These are phyloP conservation scores for Drosophila lutescens DNA, from an alignment of 2,888 invertebrate genomes.

Conservation along the genomic window DNA sequence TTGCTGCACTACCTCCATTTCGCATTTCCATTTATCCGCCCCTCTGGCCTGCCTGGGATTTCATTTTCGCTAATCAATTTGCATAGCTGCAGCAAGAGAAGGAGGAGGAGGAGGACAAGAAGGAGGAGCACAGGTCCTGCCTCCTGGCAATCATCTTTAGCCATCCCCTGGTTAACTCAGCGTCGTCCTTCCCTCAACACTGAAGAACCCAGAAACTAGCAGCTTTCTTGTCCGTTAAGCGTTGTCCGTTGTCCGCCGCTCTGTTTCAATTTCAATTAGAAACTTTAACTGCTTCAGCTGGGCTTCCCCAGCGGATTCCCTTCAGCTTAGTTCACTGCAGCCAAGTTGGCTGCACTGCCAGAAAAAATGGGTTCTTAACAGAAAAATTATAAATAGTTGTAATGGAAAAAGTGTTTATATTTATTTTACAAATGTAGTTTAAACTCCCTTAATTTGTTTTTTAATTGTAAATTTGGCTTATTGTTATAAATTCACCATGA, in stretches of 20 bases:
- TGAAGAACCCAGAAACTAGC: conserved; percentile 3
- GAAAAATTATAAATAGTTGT: too few species aligned
- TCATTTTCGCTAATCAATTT: conserved; percentile 40
- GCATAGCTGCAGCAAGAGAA: conserved; percentile 19
- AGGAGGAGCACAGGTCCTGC: not conserved
- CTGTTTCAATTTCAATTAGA: conserved; percentile 79
- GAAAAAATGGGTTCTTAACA: too few species aligned
- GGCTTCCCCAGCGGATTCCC: conserved; percentile 48
- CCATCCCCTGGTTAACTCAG: conserved; percentile 1
- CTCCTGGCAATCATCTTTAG: conserved; percentile 12
- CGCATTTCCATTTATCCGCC: not conserved
- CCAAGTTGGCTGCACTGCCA: conserved; percentile 35
- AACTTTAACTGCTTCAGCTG: conserved; percentile 67
- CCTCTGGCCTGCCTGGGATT: conserved; percentile 22
- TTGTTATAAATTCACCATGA: too few species aligned
- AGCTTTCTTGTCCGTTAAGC: conserved; percentile 21
- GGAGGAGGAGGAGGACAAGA: too few species aligned
- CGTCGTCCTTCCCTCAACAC: conserved; percentile 3
- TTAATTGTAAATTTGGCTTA: too few species aligned
- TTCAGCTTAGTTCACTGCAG: conserved; percentile 47
- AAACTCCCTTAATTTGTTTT: too few species aligned
- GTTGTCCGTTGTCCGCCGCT: conserved; percentile 12
- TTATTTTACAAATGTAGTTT: too few species aligned
- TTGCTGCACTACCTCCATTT: conserved; percentile 3
- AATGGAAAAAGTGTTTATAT: too few species aligned